phyloP scores from a whole-genome alignment of 2,797 vertebrate species.

The Chromobotia macracanthus region DNA sequence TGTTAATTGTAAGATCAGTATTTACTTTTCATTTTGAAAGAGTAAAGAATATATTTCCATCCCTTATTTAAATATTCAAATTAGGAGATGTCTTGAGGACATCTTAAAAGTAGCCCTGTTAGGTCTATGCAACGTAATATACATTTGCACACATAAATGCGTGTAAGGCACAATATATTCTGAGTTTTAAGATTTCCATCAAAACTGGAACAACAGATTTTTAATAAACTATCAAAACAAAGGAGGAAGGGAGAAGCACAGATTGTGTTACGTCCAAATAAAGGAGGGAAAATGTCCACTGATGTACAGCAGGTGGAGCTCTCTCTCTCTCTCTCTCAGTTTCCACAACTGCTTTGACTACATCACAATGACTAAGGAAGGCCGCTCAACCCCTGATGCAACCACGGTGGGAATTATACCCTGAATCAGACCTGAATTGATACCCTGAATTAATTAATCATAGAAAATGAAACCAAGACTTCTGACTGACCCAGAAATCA shows the following conservation, averaged over 20 bases:
- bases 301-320: constrained; percentile 31
- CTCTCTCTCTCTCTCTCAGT: not conserved
- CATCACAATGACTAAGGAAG: not conserved
- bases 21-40: constrained; percentile 26
- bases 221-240: constrained; percentile 20
- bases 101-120: constrained; percentile 12
- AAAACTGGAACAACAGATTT: constrained; percentile 37
- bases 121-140: not conserved
- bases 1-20: constrained; percentile 52
- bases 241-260: not conserved
- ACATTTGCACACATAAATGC: constrained; percentile 2
- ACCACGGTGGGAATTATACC: constrained; percentile 11
- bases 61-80: constrained; percentile 52
- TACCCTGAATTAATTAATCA: constrained; percentile 26
- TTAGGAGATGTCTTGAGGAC: constrained; percentile 1
- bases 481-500: constrained; percentile 16
- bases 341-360: not conserved
- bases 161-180: constrained; percentile 40
- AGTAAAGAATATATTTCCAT: constrained; percentile 30
- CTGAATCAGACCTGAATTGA: constrained; percentile 6
- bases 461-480: constrained; percentile 24
- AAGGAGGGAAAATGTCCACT: not conserved
- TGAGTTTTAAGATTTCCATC: constrained; percentile 10
- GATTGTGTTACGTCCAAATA: not conserved
- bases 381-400: not conserved